Evolutionary conservation across 2,113 vertebrate genomes (phyloP).

Genomic region (Paracanthobrama guichenoti): DNA sequence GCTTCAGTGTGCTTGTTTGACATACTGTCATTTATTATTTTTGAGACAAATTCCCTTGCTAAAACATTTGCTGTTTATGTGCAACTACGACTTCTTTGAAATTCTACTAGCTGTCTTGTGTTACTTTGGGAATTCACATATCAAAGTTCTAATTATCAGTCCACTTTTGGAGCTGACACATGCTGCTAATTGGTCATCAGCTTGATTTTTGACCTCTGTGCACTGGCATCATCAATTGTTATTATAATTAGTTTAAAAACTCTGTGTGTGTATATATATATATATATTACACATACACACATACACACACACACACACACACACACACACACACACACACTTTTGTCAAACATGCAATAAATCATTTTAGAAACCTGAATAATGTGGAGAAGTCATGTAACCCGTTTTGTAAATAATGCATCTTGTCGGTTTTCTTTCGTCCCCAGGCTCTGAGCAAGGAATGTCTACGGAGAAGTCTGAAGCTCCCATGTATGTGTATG

Average conservation of each 20-base stretch:
- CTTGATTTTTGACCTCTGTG: neutral
- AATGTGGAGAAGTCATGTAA: neutral
- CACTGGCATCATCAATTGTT: neutral
- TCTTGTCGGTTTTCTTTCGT: constrained; percentile 61
- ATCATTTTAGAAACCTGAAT: neutral
- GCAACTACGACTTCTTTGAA: neutral
- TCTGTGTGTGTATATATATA: no score
- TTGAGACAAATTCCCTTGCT: neutral
- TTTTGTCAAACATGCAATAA: neutral
- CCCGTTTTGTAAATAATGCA: neutral
- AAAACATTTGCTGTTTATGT: neutral
- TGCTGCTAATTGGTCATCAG: constrained; percentile 1
- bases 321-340: no score
- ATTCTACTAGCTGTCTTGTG: neutral
- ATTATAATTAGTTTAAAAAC: no score
- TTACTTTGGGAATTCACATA: neutral
- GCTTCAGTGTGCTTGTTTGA: neutral
- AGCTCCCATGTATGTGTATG: constrained; percentile 94
- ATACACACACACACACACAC: no score
- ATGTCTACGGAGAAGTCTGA: constrained; percentile 89
- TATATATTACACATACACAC: no score
- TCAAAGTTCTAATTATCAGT: constrained; percentile 25
- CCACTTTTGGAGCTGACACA: neutral
- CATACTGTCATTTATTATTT: neutral
- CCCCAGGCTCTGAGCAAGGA: constrained; percentile 81